These are phyloP conservation scores for Lochmaea capreae DNA, from an alignment of 2,888 invertebrate species.

Conservation along the genomic window DNA sequence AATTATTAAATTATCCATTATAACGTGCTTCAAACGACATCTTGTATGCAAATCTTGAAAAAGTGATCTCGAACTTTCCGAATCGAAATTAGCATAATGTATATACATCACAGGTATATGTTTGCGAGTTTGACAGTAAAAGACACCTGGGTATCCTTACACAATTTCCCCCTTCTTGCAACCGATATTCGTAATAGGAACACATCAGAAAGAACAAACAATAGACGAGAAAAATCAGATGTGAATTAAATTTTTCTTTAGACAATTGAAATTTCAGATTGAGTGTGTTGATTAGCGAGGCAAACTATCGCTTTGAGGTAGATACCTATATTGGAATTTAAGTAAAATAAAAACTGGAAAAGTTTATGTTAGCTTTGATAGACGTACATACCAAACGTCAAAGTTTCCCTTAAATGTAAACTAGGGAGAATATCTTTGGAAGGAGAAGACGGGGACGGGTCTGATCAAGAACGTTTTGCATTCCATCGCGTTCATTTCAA, in stretches of 20 bases:
- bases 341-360: background rate
- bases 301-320: no score
- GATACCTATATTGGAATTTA: no score
- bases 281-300: no score
- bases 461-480: conserved; percentile 10
- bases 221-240: background rate
- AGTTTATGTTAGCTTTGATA: background rate
- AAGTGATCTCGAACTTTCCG: conserved; percentile 18
- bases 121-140: conserved; percentile 2
- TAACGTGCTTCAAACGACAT: conserved; percentile 12
- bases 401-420: conserved; percentile 8
- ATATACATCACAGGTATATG: conserved; percentile 15
- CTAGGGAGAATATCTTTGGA: background rate
- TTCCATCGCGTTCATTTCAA: conserved; percentile 10
- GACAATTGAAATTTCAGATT: no score
- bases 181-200: background rate
- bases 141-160: conserved; percentile 10
- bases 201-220: background rate
- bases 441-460: background rate
- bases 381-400: conserved; percentile 5
- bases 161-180: conserved; percentile 2
- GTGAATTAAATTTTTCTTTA: background rate
- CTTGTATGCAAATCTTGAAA: conserved; percentile 20
- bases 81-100: conserved; percentile 15
- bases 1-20: conserved; percentile 21